Base-by-base conservation (phyloP, 2,113 vertebrate genomes). In the Procapra przewalskii region DNA sequence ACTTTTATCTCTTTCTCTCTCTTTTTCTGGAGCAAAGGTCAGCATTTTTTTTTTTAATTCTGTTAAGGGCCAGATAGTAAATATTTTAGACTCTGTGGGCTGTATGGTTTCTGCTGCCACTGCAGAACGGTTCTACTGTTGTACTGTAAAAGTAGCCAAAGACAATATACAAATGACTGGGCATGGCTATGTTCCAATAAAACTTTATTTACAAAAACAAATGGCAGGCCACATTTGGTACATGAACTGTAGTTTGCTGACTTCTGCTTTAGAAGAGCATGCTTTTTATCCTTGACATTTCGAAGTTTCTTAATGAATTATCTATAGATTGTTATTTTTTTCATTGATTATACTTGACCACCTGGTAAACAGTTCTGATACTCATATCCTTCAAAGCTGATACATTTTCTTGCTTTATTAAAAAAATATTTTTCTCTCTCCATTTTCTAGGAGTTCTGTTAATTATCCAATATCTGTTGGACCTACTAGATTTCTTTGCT, bases 141-240 rank as follows among this genome's bases (percentile, higher is more conserved):
- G 12, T 77, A 23, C 13, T n/a, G 21, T 89, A 6, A 80, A 84
- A 84, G 8, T 45, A 96, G 50, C 52, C 33, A 55, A 25, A 50
- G 85, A 25, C 19, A 33, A n/a, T 40, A 48, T 5, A 33, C 16
- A 88, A 27, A 52, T 36, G 77, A 40, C 33, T 19, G 50, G 48
- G 54, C 10, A 23, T 29, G 23, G 16, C 7, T 88, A 7, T 55
- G 71, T 91, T 71, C 52, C 40, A 90, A 57, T 94, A 96, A 92
- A 95, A 79, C 71, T 96, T 95, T 92, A 91, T 62, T 96, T 86
- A 55, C 60, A 67, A 79, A 92, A 80, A 50, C n/a, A 94, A 91
- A 45, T 12, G 15, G 55, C 19, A 19, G 85, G 29, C 43, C 88
- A 92, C 50, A 59, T 84, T 71, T 79, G 64, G 55, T 59, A 67